Conservation (phyloP, 2,888 invertebrate genomes). For the Papilio demoleus region DNA sequence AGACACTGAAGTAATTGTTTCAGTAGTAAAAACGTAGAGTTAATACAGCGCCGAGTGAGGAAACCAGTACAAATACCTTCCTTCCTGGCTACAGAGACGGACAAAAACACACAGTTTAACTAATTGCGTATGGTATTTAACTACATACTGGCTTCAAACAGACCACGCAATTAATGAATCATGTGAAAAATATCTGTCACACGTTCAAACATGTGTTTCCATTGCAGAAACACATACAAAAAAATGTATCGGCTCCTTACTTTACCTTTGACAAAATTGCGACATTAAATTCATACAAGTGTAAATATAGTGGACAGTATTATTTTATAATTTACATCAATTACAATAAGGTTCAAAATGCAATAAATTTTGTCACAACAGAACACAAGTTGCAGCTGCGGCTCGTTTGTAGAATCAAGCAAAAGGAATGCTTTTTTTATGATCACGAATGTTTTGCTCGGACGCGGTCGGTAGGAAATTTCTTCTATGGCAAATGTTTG, state of each 20-base stretch:
- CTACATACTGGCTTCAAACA: not conserved
- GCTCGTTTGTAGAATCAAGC: slow-evolving; percentile 3
- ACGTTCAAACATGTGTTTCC: not conserved
- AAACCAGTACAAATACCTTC: no score
- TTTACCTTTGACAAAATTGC: not conserved
- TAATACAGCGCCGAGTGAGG: no score
- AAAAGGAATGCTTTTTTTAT: slow-evolving; percentile 33
- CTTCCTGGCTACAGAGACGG: no score
- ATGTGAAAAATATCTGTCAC: not conserved
- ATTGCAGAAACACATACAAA: not conserved
- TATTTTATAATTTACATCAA: not conserved
- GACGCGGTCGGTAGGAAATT: slow-evolving; percentile 10
- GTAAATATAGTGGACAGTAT: not conserved
- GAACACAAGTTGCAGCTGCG: slow-evolving; percentile 5
- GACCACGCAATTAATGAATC: slow-evolving; percentile 1
- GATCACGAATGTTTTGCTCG: slow-evolving; percentile 22
- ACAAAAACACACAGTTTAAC: not conserved
- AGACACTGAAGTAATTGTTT: no score
- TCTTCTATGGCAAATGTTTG: slow-evolving; percentile 13
- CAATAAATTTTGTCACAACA: not conserved
- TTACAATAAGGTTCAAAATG: not conserved
- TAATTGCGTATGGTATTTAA: slow-evolving; percentile 11
- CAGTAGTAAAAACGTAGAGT: no score
- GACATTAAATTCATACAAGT: not conserved
- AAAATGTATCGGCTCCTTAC: not conserved